These are phyloP conservation scores for Arvicanthis niloticus DNA, from an alignment of 2,113 vertebrate genomes.

Conservation along the genomic window DNA sequence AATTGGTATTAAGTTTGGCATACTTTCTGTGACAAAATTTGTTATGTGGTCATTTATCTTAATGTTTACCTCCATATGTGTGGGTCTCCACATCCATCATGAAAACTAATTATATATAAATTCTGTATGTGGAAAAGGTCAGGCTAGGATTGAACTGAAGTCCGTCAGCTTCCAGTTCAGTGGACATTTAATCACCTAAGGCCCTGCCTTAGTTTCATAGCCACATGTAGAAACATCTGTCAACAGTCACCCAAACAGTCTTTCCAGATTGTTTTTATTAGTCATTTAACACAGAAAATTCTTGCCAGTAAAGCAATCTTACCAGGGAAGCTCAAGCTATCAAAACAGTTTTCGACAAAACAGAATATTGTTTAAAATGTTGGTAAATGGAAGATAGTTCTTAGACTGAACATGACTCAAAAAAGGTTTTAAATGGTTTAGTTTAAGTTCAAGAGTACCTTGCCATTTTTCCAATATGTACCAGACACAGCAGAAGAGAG, in stretches of 20 bases:
- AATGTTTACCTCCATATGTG: conserved; percentile 44
- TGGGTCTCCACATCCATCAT: background rate
- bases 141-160: conserved; percentile 29
- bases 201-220: background rate
- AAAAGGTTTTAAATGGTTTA: background rate
- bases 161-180: background rate
- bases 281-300: conserved; percentile 17
- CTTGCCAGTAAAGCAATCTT: background rate
- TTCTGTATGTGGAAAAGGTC: background rate
- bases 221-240: conserved; percentile 67
- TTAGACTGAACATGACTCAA: background rate
- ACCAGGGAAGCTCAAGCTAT: background rate
- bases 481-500: rapidly evolving
- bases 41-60: conserved; percentile 54
- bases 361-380: background rate
- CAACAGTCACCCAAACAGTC: background rate
- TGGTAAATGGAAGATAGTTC: background rate
- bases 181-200: background rate
- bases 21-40: background rate
- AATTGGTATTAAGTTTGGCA: background rate
- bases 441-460: background rate
- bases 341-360: background rate
- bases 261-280: conserved; percentile 44
- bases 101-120: conserved; percentile 14
- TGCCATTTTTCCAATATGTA: background rate